Percentiles rank a stretch among this genome's conserved stretches.
These are phyloP conservation scores for Erynnis tages DNA, from an alignment of 2,888 invertebrate genomes.

Conservation along the genomic window DNA sequence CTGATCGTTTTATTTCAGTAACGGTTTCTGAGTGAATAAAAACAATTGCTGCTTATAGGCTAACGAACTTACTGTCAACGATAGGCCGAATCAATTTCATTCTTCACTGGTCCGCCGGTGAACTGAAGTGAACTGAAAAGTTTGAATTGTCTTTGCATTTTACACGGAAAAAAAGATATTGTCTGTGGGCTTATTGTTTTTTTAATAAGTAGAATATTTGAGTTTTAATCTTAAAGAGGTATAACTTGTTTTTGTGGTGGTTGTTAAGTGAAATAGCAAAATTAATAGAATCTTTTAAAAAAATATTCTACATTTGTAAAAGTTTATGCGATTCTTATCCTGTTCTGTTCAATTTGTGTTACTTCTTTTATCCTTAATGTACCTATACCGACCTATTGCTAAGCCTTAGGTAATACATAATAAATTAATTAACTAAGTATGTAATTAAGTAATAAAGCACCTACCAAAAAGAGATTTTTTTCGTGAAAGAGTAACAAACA, in stretches of 20 bases:
- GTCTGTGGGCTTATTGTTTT: conserved; percentile 16
- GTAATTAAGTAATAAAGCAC: too few relatives aligned
- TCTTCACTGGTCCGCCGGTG: conserved; percentile 27
- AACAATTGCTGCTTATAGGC: conserved; percentile 24
- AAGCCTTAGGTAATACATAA: too few relatives aligned
- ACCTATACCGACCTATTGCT: too few relatives aligned
- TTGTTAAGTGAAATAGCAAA: not conserved
- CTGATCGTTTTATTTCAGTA: not conserved
- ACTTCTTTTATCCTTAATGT: too few relatives aligned
- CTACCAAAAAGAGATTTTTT: too few relatives aligned
- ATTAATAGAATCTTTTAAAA: too few relatives aligned
- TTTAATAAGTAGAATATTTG: not conserved
- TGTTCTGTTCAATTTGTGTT: too few relatives aligned
- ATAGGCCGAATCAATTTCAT: conserved; percentile 35
- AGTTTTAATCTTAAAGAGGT: not conserved
- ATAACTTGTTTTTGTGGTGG: not conserved
- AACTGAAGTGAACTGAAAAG: conserved; percentile 28
- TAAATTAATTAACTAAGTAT: too few relatives aligned
- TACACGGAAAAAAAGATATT: conserved; percentile 13
- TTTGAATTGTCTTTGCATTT: conserved; percentile 21
- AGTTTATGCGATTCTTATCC: too few relatives aligned
- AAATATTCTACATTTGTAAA: too few relatives aligned
- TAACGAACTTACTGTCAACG: conserved; percentile 21
- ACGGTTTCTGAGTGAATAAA: conserved; percentile 15
- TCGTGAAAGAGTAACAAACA: too few relatives aligned